Base-by-base conservation (phyloP, 2,113 vertebrate species). In the Neotragus pygmaeus region DNA sequence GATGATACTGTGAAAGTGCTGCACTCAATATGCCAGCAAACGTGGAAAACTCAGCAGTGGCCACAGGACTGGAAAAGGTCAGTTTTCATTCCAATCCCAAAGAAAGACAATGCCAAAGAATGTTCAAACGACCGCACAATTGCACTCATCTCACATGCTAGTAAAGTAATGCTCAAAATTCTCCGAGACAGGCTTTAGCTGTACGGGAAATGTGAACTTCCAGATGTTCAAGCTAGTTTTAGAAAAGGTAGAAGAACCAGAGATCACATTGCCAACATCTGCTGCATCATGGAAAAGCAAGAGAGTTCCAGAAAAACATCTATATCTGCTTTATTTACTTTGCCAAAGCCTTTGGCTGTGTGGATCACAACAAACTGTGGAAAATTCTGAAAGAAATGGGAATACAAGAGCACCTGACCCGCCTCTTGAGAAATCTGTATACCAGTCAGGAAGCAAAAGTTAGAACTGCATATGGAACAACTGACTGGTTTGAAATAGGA, bases 191-290 rank as follows among this genome's bases (percentile, higher is more conserved):
- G 16, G 33, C 64, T 36, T 66, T 33, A 10, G n/a, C n/a, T n/a
- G n/a, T n/a, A n/a, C n/a, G n/a, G 15, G 16, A 19, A n/a, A 6
- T 0, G 1, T 64, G 30, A 64, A 17, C 30, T n/a, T n/a, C 33
- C 16, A n/a, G 33, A 66, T n/a, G 8, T 66, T 66, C 8, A 66
- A 33, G 9, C 8, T 66, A 8, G 8, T 19, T 66, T 66, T n/a
- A n/a, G 64, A 36, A 66, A 36, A 36, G 8, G 16, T 16, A 66
- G 33, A 66, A 16, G 16, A 66, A n/a, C 33, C 2, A 66, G 7
- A 66, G 33, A 66, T 66, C 33, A n/a, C 10, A 66, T 36, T 66
- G 64, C 64, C 17, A 36, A 19, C 30, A n/a, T 66, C 62, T 4
- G 4, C 5, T 19, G 17, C 16, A 66, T 64, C 16, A 64, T 3